Percentiles rank a stretch among this genome's conserved stretches.
These are phyloP conservation scores for Castor canadensis DNA, from an alignment of 2,113 vertebrate species.

Conservation along the genomic window DNA sequence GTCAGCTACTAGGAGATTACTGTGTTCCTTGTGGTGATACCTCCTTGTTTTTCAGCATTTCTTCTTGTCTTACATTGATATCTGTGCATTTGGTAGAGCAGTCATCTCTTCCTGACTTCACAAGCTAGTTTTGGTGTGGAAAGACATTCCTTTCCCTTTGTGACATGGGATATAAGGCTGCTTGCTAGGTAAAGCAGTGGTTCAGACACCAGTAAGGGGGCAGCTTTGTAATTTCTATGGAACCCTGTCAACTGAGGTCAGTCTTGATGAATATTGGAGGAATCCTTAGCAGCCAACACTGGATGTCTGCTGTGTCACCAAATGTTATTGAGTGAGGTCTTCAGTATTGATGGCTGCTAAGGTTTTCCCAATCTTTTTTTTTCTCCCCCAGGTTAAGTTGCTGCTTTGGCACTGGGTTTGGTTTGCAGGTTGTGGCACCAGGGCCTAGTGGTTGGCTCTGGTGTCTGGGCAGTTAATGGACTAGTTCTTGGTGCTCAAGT, in stretches of 20 bases:
- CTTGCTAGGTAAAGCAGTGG: background rate
- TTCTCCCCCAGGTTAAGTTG: background rate
- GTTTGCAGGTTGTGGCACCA: background rate
- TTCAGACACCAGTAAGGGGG: background rate
- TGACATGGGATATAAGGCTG: accelerated
- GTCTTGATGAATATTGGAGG: background rate
- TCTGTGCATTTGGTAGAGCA: background rate
- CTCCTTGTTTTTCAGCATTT: background rate
- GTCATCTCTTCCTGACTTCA: background rate
- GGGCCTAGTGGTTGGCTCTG: background rate
- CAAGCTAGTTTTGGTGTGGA: background rate
- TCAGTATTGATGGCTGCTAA: background rate
- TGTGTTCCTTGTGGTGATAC: background rate
- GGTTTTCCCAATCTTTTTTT: background rate
- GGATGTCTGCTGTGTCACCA: background rate
- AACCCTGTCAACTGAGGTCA: background rate
- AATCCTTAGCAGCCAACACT: background rate
- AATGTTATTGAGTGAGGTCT: background rate
- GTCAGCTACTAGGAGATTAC: background rate
- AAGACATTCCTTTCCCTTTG: too few species aligned
- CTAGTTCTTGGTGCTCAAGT: background rate
- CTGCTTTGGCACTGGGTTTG: background rate
- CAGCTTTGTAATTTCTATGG: background rate
- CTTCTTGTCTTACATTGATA: background rate
- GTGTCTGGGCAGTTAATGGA: background rate